phyloP scores from a whole-genome alignment of 2,888 invertebrate species.

The Ectropis crepuscularia region DNA sequence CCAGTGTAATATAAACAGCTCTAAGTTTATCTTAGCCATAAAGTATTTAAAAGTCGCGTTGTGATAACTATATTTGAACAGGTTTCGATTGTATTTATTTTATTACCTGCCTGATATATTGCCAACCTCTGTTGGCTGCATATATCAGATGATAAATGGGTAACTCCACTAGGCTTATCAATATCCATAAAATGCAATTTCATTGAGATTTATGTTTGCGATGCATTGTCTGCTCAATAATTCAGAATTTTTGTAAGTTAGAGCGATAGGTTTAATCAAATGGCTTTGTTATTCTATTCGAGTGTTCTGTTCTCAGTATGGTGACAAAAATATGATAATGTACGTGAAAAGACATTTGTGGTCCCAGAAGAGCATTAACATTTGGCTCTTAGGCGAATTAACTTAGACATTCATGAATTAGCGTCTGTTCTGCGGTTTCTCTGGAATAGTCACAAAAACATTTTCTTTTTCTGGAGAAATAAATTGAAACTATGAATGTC shows the following conservation, averaged over 20 bases:
- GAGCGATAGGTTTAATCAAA: constrained; percentile 18
- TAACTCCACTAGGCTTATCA: constrained; percentile 43
- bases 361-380: constrained; percentile 34
- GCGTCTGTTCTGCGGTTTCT: background rate
- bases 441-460: too few species aligned
- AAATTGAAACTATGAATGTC: too few species aligned
- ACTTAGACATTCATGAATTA: constrained; percentile 22
- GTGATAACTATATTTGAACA: constrained; percentile 19
- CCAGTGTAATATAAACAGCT: background rate
- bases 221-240: constrained; percentile 42
- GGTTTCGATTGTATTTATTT: constrained; percentile 24
- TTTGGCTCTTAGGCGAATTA: constrained; percentile 36
- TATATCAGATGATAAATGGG: constrained; percentile 40
- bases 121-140: constrained; percentile 27
- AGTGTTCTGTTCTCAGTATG: background rate
- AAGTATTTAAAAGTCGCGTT: constrained; percentile 11
- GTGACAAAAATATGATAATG: constrained; percentile 19
- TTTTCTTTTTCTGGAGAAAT: too few species aligned
- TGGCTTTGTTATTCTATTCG: background rate
- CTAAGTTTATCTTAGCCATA: background rate
- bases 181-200: constrained; percentile 45
- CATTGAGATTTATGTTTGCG: constrained; percentile 42
- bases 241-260: constrained; percentile 38
- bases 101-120: constrained; percentile 32
- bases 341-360: constrained; percentile 29